These are phyloP conservation scores for Hypomecis atomaria DNA, from an alignment of 2,888 invertebrate genomes.

Conservation along the genomic window DNA sequence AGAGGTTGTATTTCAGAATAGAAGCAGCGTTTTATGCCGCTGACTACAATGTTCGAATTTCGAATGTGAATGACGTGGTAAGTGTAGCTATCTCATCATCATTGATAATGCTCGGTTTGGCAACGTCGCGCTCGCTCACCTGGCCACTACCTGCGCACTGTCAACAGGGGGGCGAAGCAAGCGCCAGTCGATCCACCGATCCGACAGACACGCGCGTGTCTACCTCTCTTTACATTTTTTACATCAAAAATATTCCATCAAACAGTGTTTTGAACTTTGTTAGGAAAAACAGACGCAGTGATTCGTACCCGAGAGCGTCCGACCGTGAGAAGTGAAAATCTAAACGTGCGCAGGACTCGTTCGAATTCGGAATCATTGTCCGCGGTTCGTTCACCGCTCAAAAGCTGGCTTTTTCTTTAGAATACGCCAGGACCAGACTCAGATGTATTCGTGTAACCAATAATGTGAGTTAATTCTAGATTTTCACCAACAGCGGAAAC, in stretches of 20 bases:
- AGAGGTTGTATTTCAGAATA: conserved; percentile 44
- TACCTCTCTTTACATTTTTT: conserved; percentile 54
- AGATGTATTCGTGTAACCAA: conserved; percentile 67
- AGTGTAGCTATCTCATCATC: conserved; percentile 78
- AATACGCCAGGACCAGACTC: conserved; percentile 53
- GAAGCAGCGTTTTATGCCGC: conserved; percentile 62
- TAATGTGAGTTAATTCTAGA: conserved; percentile 79
- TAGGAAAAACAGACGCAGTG: conserved; percentile 47
- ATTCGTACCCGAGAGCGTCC: conserved; percentile 46
- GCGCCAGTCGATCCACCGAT: conserved; percentile 74
- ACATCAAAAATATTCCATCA: conserved; percentile 61
- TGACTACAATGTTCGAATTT: conserved; percentile 69
- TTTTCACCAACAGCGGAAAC: conserved; percentile 82
- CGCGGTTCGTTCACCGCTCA: conserved; percentile 55
- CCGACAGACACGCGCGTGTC: conserved; percentile 71
- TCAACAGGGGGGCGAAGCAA: conserved; percentile 77
- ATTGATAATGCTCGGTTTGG: conserved; percentile 82
- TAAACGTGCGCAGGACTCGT: conserved; percentile 49
- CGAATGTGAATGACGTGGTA: conserved; percentile 59
- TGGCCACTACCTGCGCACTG: conserved; percentile 82
- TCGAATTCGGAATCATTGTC: conserved; percentile 54
- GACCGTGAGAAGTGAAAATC: conserved; percentile 56
- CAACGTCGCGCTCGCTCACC: conserved; percentile 83
- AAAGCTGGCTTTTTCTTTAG: conserved; percentile 54
- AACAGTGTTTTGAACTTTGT: conserved; percentile 49